These are phyloP conservation scores for Macrotrachela quadricornifera DNA, from an alignment of 1,140 invertebrate genomes.

Conservation along the genomic window DNA sequence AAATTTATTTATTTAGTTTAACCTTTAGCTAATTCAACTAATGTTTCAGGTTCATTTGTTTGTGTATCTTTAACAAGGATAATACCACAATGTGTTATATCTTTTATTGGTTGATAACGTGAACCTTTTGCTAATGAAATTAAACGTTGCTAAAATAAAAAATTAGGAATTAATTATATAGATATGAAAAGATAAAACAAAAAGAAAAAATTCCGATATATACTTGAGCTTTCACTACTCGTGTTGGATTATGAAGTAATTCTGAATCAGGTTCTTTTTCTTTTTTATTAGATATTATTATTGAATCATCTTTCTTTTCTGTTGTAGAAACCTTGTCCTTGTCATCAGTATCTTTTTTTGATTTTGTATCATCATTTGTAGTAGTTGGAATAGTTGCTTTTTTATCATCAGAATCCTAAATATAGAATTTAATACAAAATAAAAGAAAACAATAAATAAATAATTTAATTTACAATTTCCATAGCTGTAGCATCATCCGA, in stretches of 20 bases:
- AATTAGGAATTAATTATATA: background rate
- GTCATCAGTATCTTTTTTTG: slow-evolving; percentile 13
- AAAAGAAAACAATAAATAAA: too few species aligned
- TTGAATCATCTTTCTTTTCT: slow-evolving; percentile 32
- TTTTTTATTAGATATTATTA: slow-evolving; percentile 32
- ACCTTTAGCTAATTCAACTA: slow-evolving; percentile 3
- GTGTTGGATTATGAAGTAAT: slow-evolving; percentile 72
- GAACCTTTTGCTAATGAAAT: slow-evolving; percentile 55
- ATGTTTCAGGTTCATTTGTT: slow-evolving; percentile 1
- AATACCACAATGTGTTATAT: slow-evolving; percentile 64
- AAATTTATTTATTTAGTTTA: background rate
- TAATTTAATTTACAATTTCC: slow-evolving; percentile 37
- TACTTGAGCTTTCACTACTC: slow-evolving; percentile 68
- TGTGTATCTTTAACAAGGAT: slow-evolving; percentile 40
- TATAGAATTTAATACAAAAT: slow-evolving; percentile 1
- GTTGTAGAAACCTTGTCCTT: slow-evolving; percentile 19
- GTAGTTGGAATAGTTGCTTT: background rate
- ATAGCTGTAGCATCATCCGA: slow-evolving; percentile 47
- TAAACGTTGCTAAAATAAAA: slow-evolving; percentile 44
- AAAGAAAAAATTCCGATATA: background rate
- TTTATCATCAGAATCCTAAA: background rate
- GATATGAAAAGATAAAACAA: background rate
- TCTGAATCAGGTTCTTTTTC: slow-evolving; percentile 59
- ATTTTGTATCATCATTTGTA: background rate
- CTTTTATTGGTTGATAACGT: slow-evolving; percentile 64